Conservation (phyloP, 1,140 invertebrate species). For the Rhagoletis zephyria region DNA sequence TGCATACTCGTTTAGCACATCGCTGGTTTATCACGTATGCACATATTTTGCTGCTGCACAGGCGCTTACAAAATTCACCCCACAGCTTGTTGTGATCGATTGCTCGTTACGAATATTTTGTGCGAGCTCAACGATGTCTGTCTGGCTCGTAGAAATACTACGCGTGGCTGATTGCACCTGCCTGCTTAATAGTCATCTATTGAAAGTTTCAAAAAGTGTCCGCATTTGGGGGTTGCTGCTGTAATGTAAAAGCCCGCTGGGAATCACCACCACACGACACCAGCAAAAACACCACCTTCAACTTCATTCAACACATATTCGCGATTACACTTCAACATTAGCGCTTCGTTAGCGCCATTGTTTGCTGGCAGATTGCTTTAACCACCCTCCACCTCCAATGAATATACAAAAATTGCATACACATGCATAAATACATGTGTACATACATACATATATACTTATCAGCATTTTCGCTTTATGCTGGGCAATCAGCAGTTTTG, state of each 20-base stretch:
- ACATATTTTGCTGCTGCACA: neutral
- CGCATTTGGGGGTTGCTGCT: slow-evolving; percentile 39
- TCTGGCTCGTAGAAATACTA: neutral
- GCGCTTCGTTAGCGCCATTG: slow-evolving; percentile 47
- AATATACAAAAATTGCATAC: neutral
- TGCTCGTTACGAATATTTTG: neutral
- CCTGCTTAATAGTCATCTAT: neutral
- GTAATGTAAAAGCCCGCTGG: neutral
- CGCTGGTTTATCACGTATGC: neutral
- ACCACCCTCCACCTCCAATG: slow-evolving; percentile 26
- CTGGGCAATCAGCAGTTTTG: neutral
- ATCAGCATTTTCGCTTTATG: neutral
- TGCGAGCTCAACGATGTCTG: neutral
- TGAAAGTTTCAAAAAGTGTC: slow-evolving; percentile 20
- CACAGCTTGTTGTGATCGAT: neutral
- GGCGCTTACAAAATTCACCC: slow-evolving; percentile 8
- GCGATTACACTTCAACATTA: slow-evolving; percentile 40
- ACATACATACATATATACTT: neutral
- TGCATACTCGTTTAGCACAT: neutral
- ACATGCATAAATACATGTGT: neutral
- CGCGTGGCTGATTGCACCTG: slow-evolving; percentile 26
- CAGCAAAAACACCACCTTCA: neutral
- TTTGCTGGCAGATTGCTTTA: neutral
- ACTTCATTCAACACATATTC: neutral
- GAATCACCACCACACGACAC: neutral